Base-by-base conservation (phyloP, 2,797 vertebrate species). In the Chanos chanos region DNA sequence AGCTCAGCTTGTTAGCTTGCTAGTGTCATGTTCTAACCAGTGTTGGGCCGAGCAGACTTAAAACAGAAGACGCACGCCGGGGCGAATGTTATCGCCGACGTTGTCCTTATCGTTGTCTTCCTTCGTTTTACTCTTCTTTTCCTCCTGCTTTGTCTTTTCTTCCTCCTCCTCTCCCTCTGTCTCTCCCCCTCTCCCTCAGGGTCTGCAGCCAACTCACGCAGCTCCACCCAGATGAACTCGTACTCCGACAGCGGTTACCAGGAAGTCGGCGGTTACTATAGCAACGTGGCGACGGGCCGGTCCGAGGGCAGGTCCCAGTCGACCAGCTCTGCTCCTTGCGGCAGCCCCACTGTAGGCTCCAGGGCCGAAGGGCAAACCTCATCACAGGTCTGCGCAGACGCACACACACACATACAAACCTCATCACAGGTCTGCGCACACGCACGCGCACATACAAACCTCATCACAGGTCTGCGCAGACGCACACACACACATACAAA, bases 171-270 rank as follows among this genome's bases (percentile, higher is more conserved):
- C 3, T 25, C 2, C 40, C 28, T 5, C 5, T 34, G 12, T 3
- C 7, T n/a, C 8, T 39, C 22, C 25, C 45, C 31, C 30, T 41
- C 43, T 58, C 31, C 40, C 79, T n/a, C 80, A 99, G 96, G 92
- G 70, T 97, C 95, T 3, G 82, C 91, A 44, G 94, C 91, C 74
- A 96, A 97, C 81, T 98, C 96, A 0, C 90, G 92, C 84, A 93
- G 90, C 80, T 93, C 92, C 45, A 94, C 91, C 24, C 96, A 97
- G 68, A 95, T 98, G 93, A 96, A 97, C 78, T 98, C 95, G 0
- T 98, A 98, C 27, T 94, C 95, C 0, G 96, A 99, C 84, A 99
- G 96, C 54, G 95, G 96, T 58, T 98, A 98, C 85, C 96, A 98
- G 76, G 96, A 99, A 90, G 92, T 94, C 74, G 92, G 92, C 63